phyloP scores from a whole-genome alignment of 2,797 vertebrate species.

The Crossoptilon crossoptilon region DNA sequence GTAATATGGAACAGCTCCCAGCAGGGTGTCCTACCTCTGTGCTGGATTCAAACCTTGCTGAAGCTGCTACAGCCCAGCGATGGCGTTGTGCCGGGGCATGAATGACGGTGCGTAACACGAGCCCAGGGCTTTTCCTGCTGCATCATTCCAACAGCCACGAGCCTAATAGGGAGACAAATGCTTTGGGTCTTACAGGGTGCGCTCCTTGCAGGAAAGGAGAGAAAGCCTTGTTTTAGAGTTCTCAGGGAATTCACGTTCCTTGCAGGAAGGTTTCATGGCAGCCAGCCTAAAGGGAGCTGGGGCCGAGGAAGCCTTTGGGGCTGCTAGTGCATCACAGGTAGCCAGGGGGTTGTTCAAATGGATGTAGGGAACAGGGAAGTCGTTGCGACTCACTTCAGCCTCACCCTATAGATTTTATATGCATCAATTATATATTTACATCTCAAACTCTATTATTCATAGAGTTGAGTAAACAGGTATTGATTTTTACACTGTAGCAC shows the following conservation, averaged over 20 bases:
- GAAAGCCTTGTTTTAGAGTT: background rate
- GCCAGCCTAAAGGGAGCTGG: background rate
- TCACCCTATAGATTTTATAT: slow-evolving; percentile 33
- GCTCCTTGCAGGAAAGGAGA: background rate
- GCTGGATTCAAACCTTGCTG: background rate
- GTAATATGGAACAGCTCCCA: background rate
- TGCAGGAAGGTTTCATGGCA: background rate
- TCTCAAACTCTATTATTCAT: slow-evolving; percentile 70
- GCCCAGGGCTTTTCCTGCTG: background rate
- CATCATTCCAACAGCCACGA: background rate
- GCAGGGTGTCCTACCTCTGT: fast-evolving
- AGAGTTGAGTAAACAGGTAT: slow-evolving; percentile 71
- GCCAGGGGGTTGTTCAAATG: slow-evolving; percentile 26
- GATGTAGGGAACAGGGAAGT: background rate
- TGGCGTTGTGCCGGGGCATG: background rate
- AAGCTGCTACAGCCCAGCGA: background rate
- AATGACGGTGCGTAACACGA: fast-evolving
- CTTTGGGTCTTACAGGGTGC: background rate
- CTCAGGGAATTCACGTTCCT: background rate
- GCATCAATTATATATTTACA: slow-evolving; percentile 65
- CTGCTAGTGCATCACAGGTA: background rate
- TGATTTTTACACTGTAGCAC: slow-evolving; percentile 69
- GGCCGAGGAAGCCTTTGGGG: background rate
- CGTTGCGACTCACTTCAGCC: background rate
- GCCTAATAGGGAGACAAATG: background rate